Evolutionary conservation across 2,797 vertebrate genomes (phyloP).

Genomic region (Poeciliopsis turneri): DNA sequence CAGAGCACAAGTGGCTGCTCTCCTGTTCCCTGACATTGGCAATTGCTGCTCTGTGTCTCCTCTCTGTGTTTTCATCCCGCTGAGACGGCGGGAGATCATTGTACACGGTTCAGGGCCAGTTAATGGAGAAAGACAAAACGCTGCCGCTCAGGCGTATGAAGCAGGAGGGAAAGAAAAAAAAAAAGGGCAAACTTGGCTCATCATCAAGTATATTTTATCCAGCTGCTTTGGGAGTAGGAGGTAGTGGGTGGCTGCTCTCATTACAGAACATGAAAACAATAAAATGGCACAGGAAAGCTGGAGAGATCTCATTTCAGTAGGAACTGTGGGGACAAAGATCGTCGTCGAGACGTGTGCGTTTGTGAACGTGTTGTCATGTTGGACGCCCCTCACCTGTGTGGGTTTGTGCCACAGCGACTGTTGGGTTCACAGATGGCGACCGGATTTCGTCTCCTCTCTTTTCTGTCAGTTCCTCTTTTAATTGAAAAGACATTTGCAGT

Average conservation of each 20-base stretch:
- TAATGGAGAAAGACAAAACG: constrained; percentile 65
- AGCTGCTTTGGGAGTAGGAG: constrained; percentile 61
- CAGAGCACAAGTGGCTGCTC: constrained; percentile 60
- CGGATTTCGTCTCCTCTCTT: constrained; percentile 22
- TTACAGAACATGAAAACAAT: constrained; percentile 64
- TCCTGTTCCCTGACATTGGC: constrained; percentile 58
- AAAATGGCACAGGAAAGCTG: constrained; percentile 57
- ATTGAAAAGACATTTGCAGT: constrained; percentile 38
- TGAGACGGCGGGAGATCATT: constrained; percentile 60
- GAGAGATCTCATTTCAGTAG: constrained; percentile 54
- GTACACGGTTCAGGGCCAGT: constrained; percentile 51
- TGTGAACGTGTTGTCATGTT: constrained; percentile 11
- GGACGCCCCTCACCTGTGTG: constrained; percentile 49
- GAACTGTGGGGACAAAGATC: constrained; percentile 27
- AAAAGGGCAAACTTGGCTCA: constrained; percentile 58
- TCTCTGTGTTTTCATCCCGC: constrained; percentile 53
- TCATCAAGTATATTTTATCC: constrained; percentile 69
- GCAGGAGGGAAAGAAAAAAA: background rate
- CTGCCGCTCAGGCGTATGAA: constrained; percentile 42
- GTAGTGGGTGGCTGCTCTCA: constrained; percentile 57
- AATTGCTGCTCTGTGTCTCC: constrained; percentile 47
- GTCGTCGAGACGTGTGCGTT: background rate
- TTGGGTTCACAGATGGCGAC: constrained; percentile 14
- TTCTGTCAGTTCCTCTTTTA: constrained; percentile 47
- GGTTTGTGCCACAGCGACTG: constrained; percentile 13